phyloP scores from a whole-genome alignment of 2,113 vertebrate genomes.

The Sigmodon hispidus region DNA sequence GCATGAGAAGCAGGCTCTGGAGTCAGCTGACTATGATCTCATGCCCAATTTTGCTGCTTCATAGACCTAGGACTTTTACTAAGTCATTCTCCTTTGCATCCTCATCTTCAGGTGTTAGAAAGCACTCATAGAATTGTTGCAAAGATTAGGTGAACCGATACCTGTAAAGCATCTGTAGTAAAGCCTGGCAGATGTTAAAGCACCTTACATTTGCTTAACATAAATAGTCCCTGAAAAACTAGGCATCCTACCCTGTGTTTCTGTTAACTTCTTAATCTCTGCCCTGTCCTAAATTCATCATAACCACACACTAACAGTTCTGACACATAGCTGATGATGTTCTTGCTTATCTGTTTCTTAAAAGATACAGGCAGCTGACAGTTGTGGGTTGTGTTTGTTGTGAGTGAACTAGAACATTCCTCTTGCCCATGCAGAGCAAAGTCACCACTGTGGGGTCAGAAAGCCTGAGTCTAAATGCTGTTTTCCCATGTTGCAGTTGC shows the following conservation, averaged over 20 bases:
- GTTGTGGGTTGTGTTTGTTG: not conserved
- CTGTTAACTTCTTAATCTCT: not conserved
- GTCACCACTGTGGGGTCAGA: too few species aligned
- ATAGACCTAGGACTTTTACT: not conserved
- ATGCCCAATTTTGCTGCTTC: not conserved
- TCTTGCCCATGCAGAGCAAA: not conserved
- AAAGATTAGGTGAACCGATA: not conserved
- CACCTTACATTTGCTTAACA: not conserved
- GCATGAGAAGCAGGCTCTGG: not conserved
- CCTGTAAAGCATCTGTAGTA: not conserved
- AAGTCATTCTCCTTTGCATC: not conserved
- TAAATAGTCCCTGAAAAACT: not conserved
- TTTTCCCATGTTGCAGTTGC: not conserved
- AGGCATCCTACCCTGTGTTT: not conserved
- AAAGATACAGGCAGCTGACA: not conserved
- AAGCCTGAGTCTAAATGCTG: not conserved
- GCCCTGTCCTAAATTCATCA: not conserved
- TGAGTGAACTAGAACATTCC: not conserved
- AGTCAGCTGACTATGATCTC: not conserved
- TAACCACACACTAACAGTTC: not conserved
- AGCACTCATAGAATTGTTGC: not conserved
- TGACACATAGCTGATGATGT: slow-evolving; percentile 1
- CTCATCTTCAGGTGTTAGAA: not conserved
- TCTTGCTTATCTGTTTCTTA: not conserved
- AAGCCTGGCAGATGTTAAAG: not conserved